Percentiles rank a stretch among this genome's conserved stretches.
phyloP scores from a whole-genome alignment of 1,140 invertebrate species.

The Palaemon carinicauda region DNA sequence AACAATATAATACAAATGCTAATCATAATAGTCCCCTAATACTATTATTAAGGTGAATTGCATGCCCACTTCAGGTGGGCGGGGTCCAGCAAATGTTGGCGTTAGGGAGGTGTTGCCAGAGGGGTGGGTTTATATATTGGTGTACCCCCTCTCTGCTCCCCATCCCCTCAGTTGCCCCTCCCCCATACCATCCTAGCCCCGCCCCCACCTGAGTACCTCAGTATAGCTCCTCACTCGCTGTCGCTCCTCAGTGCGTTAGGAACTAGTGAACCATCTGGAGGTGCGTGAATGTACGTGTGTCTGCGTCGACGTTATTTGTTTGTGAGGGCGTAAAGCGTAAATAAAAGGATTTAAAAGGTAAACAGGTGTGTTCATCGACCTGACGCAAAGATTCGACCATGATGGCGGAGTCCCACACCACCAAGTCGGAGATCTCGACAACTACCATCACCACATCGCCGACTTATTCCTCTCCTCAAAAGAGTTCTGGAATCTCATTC shows the following conservation, averaged over 20 bases:
- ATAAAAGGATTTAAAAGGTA: too few species aligned
- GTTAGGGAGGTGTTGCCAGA: neutral
- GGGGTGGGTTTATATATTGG: too few species aligned
- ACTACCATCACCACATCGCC: slow-evolving; percentile 28
- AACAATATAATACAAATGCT: too few species aligned
- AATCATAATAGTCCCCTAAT: too few species aligned
- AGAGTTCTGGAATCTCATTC: slow-evolving; percentile 27
- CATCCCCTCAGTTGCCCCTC: neutral
- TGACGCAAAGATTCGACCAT: neutral
- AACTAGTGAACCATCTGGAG: slow-evolving; percentile 32
- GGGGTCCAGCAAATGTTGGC: neutral
- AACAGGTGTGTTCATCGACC: neutral
- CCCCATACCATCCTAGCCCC: neutral
- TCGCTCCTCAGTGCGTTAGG: slow-evolving; percentile 28
- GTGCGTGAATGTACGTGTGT: slow-evolving; percentile 20
- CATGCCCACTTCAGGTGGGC: neutral
- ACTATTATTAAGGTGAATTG: too few species aligned
- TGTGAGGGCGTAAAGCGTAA: neutral
- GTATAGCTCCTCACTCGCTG: too few species aligned
- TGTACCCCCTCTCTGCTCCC: neutral
- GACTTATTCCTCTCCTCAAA: slow-evolving; percentile 35
- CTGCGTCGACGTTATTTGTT: neutral
- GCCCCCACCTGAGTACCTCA: too few species aligned
- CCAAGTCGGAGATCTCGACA: slow-evolving; percentile 30
- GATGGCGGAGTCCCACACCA: slow-evolving; percentile 48